phyloP scores from a whole-genome alignment of 2,113 vertebrate genomes.

The Sander vitreus region DNA sequence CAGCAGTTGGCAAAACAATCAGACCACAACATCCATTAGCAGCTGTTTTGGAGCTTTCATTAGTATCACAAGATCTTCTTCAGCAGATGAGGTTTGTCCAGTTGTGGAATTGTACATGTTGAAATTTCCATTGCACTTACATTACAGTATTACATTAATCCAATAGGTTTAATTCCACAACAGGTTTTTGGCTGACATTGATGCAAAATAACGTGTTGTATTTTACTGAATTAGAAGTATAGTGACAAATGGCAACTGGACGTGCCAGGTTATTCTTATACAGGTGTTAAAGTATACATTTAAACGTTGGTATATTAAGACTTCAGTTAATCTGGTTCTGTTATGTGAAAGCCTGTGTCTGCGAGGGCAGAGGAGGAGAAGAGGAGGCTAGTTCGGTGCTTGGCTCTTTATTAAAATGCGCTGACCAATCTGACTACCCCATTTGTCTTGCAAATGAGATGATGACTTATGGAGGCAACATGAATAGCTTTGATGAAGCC shows the following conservation, averaged over 20 bases:
- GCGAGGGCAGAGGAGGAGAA: conserved; percentile 17
- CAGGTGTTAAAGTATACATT: conserved; percentile 13
- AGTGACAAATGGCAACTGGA: background rate
- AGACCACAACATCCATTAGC: background rate
- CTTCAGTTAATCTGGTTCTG: conserved; percentile 16
- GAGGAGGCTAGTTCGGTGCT: conserved; percentile 18
- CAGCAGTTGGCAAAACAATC: background rate
- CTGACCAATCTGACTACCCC: conserved; percentile 70
- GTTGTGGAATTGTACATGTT: background rate
- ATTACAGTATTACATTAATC: too few relatives aligned
- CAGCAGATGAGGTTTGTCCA: too few relatives aligned
- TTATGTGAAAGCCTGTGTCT: conserved; percentile 4
- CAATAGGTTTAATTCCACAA: background rate
- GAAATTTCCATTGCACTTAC: too few relatives aligned
- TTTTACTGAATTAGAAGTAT: background rate
- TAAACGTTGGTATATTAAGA: conserved; percentile 6
- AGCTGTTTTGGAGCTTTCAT: background rate
- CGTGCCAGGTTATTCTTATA: background rate
- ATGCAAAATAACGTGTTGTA: background rate
- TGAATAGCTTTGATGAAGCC: conserved; percentile 80
- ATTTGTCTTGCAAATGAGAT: conserved; percentile 84
- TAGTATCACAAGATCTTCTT: background rate
- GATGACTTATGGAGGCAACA: conserved; percentile 76
- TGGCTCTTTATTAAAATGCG: conserved; percentile 71
- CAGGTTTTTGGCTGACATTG: background rate